Evolutionary conservation across 2,888 invertebrate genomes (phyloP).

Genomic region (Melanostoma scalare): DNA sequence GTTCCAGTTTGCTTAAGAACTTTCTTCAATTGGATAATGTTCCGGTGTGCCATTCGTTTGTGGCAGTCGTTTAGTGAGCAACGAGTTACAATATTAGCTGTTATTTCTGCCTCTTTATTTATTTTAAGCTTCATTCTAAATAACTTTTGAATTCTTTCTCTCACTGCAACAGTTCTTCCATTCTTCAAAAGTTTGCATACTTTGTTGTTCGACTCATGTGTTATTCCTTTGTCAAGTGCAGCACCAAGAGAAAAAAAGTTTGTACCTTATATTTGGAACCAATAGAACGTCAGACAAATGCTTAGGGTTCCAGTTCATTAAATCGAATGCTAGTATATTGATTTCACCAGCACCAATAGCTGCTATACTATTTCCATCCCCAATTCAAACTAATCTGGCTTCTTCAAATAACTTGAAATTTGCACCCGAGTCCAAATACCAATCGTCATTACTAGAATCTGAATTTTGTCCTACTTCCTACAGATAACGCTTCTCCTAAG

Average conservation of each 20-base stretch:
- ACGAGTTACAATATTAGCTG: too few species aligned
- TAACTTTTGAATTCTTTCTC: too few species aligned
- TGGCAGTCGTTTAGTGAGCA: too few species aligned
- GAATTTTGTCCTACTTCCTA: neutral
- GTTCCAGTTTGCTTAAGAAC: too few species aligned
- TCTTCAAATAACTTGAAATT: neutral
- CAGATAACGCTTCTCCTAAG: neutral
- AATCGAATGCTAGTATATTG: too few species aligned
- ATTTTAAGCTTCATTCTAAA: too few species aligned
- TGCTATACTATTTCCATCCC: constrained; percentile 9
- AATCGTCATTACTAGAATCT: neutral
- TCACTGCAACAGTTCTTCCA: too few species aligned
- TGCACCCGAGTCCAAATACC: neutral
- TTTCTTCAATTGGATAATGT: too few species aligned
- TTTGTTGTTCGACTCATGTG: neutral
- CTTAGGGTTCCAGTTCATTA: constrained; percentile 2
- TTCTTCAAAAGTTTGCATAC: neutral
- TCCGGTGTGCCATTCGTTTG: too few species aligned
- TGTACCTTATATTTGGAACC: constrained; percentile 2
- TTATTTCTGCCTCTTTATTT: too few species aligned
- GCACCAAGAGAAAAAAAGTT: constrained; percentile 8
- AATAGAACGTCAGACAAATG: neutral
- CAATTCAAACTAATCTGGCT: neutral
- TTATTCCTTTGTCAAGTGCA: constrained; percentile 11
- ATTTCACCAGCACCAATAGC: too few species aligned